Evolutionary conservation across 2,797 vertebrate genomes (phyloP).

Genomic region (Nothura maculosa): DNA sequence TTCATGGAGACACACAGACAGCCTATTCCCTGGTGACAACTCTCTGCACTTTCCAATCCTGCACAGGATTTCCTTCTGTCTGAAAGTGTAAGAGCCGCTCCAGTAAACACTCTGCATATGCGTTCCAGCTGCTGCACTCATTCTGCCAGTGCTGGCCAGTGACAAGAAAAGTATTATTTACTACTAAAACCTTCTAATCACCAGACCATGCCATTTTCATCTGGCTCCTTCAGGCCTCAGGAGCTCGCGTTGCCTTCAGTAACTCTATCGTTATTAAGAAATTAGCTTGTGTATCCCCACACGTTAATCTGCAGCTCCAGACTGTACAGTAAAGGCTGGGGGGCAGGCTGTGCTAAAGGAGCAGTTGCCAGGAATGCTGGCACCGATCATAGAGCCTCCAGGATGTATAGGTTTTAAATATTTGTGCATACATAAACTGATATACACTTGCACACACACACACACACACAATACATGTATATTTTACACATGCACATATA

Average conservation of each 20-base stretch:
- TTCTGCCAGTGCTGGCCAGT: conserved; percentile 61
- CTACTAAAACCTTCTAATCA: conserved; percentile 77
- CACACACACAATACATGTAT: neutral
- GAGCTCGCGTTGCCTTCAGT: conserved; percentile 9
- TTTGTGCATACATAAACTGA: neutral
- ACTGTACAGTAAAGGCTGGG: neutral
- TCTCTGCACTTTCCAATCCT: conserved; percentile 71
- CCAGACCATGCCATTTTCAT: conserved; percentile 63
- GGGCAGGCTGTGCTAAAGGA: neutral
- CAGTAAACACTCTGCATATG: conserved; percentile 83
- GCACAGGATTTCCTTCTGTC: conserved; percentile 87
- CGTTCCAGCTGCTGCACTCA: conserved; percentile 80
- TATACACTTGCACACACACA: neutral
- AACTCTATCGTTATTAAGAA: conserved; percentile 60
- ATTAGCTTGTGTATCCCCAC: conserved; percentile 50
- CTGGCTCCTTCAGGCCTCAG: conserved; percentile 35
- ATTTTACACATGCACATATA: neutral
- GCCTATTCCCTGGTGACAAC: conserved; percentile 77
- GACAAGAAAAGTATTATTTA: conserved; percentile 85
- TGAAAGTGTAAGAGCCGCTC: conserved; percentile 80
- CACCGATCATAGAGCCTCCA: neutral
- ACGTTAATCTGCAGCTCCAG: neutral
- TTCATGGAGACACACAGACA: conserved; percentile 77
- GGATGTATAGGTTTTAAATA: neutral
- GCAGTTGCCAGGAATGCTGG: conserved; percentile 14